Conservation (phyloP, 2,113 vertebrate species). For the Carassius carassius region DNA sequence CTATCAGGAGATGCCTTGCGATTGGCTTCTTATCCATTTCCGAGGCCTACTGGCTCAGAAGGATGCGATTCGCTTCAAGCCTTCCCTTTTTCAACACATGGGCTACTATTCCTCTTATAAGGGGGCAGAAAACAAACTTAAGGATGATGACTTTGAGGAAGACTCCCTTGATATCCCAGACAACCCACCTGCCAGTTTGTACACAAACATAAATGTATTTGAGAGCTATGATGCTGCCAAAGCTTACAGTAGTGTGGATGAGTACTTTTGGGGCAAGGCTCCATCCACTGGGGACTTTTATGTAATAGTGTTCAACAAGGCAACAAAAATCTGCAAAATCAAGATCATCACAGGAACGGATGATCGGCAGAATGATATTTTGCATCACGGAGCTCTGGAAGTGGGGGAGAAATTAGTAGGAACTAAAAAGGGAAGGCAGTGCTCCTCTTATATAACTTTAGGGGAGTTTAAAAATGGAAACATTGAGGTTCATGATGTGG, state of each 20-base stretch:
- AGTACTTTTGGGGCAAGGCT: slow-evolving; percentile 97
- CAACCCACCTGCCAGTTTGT: slow-evolving; percentile 90
- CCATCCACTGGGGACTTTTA: slow-evolving; percentile 91
- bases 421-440: slow-evolving; percentile 86
- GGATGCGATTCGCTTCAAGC: slow-evolving; percentile 94
- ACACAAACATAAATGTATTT: slow-evolving; percentile 96
- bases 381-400: slow-evolving; percentile 91
- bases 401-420: slow-evolving; percentile 86
- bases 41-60: slow-evolving; percentile 91
- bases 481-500: slow-evolving; percentile 89
- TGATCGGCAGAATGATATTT: slow-evolving; percentile 92
- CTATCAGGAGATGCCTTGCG: slow-evolving; percentile 99
- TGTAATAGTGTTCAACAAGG: slow-evolving; percentile 88
- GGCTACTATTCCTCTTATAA: slow-evolving; percentile 98
- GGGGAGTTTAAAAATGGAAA: slow-evolving; percentile 95
- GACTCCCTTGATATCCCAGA: slow-evolving; percentile 94
- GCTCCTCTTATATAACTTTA: slow-evolving; percentile 86
- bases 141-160: slow-evolving; percentile 98
- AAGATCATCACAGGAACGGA: slow-evolving; percentile 93
- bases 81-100: slow-evolving; percentile 98
- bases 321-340: slow-evolving; percentile 89
- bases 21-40: slow-evolving; percentile 97
- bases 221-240: slow-evolving; percentile 93
- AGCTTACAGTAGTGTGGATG: slow-evolving; percentile 92
- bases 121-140: slow-evolving; percentile 95